phyloP scores from a whole-genome alignment of 2,888 invertebrate genomes.

The Orthosia gothica region DNA sequence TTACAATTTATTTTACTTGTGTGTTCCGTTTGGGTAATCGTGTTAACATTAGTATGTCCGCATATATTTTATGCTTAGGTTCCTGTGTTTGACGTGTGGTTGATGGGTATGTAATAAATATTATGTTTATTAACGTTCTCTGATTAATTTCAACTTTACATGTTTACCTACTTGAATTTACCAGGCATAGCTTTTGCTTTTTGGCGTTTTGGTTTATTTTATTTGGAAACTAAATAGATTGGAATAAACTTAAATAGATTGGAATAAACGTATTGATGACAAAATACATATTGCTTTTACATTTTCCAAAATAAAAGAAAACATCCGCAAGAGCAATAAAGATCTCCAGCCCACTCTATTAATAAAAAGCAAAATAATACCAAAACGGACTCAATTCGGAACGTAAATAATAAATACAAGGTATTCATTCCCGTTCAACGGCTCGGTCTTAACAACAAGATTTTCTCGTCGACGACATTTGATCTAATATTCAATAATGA shows the following conservation, averaged over 20 bases:
- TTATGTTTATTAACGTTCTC: background rate
- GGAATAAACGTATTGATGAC: background rate
- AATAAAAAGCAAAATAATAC: slow-evolving; percentile 65
- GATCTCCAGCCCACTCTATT: slow-evolving; percentile 42
- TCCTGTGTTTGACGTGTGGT: slow-evolving; percentile 13
- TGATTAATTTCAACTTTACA: slow-evolving; percentile 12
- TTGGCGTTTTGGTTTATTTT: background rate
- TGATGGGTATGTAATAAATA: background rate
- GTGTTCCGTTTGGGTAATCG: slow-evolving; percentile 51
- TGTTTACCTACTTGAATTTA: background rate
- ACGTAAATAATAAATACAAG: slow-evolving; percentile 70
- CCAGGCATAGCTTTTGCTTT: background rate
- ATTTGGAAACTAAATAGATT: background rate
- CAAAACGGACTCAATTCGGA: slow-evolving; percentile 56
- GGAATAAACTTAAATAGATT: background rate
- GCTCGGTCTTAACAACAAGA: slow-evolving; percentile 63
- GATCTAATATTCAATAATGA: slow-evolving; percentile 87
- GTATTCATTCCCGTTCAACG: slow-evolving; percentile 65
- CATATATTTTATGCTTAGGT: slow-evolving; percentile 33
- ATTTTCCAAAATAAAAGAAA: slow-evolving; percentile 32
- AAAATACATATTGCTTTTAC: slow-evolving; percentile 8
- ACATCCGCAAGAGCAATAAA: slow-evolving; percentile 40
- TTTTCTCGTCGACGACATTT: slow-evolving; percentile 73
- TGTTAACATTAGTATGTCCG: slow-evolving; percentile 48
- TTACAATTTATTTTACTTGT: slow-evolving; percentile 65